A percentile compares a stretch with the other conserved stretches of the same genome.
These are phyloP conservation scores for Etheostoma cragini DNA, from an alignment of 2,113 vertebrate species.

Conservation along the genomic window DNA sequence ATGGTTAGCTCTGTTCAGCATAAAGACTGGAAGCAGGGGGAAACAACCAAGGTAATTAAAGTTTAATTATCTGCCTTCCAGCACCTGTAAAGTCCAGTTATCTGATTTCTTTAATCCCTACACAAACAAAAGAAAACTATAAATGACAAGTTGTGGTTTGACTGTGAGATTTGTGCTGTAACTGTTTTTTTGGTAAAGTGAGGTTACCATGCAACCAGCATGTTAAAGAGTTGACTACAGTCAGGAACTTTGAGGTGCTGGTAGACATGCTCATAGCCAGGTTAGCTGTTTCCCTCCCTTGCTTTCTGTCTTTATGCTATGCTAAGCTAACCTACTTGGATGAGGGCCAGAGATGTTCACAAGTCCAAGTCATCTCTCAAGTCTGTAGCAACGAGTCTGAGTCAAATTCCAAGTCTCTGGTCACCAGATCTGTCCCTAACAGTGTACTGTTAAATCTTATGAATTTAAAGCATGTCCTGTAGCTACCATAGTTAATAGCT, in stretches of 20 bases:
- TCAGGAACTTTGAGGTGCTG: background rate
- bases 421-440: too few relatives aligned
- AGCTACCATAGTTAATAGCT: too few relatives aligned
- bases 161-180: background rate
- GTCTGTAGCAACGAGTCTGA: too few relatives aligned
- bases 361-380: too few relatives aligned
- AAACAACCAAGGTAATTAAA: background rate
- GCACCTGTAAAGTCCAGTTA: background rate
- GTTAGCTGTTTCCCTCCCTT: background rate
- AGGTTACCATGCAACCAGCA: background rate
- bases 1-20: background rate
- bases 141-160: background rate
- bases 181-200: background rate
- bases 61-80: background rate
- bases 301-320: background rate
- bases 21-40: background rate
- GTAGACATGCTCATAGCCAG: background rate
- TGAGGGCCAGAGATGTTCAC: too few relatives aligned
- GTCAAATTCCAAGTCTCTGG: too few relatives aligned
- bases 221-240: background rate
- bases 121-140: background rate
- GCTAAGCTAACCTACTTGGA: too few relatives aligned
- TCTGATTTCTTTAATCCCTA: background rate
- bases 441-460: too few relatives aligned
- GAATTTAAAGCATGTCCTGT: too few relatives aligned